Conservation (phyloP, 2,888 invertebrate species). For the Megaustenia siamemsis region DNA sequence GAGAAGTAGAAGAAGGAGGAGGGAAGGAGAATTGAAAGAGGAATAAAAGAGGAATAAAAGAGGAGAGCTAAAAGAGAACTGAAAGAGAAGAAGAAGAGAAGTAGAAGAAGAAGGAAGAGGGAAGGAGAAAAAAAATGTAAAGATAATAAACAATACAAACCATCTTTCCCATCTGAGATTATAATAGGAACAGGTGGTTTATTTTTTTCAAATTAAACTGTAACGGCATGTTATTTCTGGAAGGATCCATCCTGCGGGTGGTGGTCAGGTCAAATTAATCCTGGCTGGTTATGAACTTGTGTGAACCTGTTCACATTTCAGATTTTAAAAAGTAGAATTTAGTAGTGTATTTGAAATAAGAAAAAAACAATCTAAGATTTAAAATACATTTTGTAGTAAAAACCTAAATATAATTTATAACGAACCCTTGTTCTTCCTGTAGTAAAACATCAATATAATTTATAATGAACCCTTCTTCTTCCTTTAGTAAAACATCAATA, state of each 20-base stretch:
- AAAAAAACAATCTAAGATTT: no score
- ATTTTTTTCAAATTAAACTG: slow-evolving; percentile 85
- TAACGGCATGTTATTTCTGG: slow-evolving; percentile 80
- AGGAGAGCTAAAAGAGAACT: neutral
- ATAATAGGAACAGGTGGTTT: slow-evolving; percentile 82
- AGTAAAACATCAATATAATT: no score
- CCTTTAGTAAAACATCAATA: no score
- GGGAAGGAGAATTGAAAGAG: neutral
- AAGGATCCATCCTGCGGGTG: slow-evolving; percentile 64
- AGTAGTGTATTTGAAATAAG: no score
- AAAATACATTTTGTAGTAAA: no score
- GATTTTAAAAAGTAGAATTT: no score
- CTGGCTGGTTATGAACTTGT: neutral
- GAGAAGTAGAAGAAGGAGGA: neutral
- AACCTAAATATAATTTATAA: no score
- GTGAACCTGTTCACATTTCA: neutral
- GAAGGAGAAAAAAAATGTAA: neutral
- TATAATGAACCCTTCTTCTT: no score
- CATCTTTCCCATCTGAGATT: slow-evolving; percentile 45
- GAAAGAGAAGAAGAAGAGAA: no score
- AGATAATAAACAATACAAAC: neutral
- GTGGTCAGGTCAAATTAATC: neutral
- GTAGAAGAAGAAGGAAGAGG: neutral
- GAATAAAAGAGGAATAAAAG: neutral
- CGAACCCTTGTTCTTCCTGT: no score